phyloP scores from a whole-genome alignment of 2,888 invertebrate species.

The Phragmatobia fuliginosa region DNA sequence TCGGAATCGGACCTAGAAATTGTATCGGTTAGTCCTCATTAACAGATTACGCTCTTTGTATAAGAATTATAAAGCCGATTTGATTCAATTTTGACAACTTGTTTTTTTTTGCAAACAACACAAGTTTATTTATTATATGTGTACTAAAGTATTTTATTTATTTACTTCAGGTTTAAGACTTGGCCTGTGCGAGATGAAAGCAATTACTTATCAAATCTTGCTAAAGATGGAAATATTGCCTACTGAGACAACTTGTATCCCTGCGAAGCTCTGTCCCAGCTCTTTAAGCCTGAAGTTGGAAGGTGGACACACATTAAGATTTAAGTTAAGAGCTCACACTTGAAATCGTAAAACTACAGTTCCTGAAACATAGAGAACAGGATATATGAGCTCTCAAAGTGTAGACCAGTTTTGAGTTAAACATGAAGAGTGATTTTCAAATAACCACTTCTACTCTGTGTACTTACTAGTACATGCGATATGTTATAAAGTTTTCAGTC shows the following conservation, averaged over 20 bases:
- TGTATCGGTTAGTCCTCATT: constrained; percentile 63
- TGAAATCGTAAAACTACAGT: not conserved
- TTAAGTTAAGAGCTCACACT: constrained; percentile 4
- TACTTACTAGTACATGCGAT: not conserved
- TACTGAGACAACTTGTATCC: constrained; percentile 56
- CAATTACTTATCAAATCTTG: constrained; percentile 66
- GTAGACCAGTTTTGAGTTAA: too few species aligned
- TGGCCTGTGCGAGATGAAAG: constrained; percentile 71
- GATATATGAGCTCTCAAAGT: too few species aligned
- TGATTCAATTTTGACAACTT: too few species aligned
- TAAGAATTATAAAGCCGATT: too few species aligned
- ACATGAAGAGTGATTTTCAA: not conserved
- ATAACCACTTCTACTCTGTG: not conserved
- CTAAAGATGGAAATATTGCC: constrained; percentile 62
- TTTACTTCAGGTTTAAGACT: constrained; percentile 62
- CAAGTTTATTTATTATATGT: too few species aligned
- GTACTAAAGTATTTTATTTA: not conserved
- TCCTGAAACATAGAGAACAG: not conserved
- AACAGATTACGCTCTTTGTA: too few species aligned
- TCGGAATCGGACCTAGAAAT: constrained; percentile 68
- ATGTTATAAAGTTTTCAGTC: not conserved
- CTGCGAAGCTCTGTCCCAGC: constrained; percentile 47
- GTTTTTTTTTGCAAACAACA: not conserved
- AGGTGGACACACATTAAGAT: constrained; percentile 65
- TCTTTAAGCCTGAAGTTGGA: constrained; percentile 58